Conservation (phyloP, 2,797 vertebrate species). For the Parauchenoglanis ngamensis region DNA sequence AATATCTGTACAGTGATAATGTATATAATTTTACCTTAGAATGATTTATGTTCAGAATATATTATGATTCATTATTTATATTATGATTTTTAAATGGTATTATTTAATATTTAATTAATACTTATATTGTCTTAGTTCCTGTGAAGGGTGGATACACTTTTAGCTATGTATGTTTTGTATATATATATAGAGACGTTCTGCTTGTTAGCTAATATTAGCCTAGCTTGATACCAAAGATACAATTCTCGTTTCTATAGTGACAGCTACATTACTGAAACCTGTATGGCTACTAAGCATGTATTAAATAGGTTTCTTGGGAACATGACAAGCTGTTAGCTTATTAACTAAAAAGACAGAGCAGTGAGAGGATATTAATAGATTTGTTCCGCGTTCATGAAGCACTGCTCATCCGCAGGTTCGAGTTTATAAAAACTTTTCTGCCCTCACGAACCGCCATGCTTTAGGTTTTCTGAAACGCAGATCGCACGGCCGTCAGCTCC, state of each 20-base stretch:
- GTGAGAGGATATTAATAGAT: background rate
- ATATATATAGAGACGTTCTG: too few species aligned
- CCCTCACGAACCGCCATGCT: background rate
- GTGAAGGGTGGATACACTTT: background rate
- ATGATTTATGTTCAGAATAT: background rate
- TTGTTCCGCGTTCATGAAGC: background rate
- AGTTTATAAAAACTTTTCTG: background rate
- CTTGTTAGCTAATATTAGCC: background rate
- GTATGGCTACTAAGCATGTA: background rate
- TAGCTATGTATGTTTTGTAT: background rate
- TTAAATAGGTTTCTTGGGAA: background rate
- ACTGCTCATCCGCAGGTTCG: background rate
- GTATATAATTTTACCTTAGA: background rate
- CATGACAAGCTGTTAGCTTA: background rate
- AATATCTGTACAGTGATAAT: background rate
- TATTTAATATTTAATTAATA: background rate
- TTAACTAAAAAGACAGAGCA: background rate
- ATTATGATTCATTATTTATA: too few species aligned
- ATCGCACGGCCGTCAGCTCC: background rate
- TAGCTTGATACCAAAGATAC: background rate
- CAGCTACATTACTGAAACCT: background rate
- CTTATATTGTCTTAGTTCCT: background rate
- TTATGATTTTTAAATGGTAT: too few species aligned
- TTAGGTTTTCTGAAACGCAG: background rate
- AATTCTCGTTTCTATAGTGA: background rate